Conservation (phyloP, 2,888 invertebrate genomes). For the Drosophila eohydei region DNA sequence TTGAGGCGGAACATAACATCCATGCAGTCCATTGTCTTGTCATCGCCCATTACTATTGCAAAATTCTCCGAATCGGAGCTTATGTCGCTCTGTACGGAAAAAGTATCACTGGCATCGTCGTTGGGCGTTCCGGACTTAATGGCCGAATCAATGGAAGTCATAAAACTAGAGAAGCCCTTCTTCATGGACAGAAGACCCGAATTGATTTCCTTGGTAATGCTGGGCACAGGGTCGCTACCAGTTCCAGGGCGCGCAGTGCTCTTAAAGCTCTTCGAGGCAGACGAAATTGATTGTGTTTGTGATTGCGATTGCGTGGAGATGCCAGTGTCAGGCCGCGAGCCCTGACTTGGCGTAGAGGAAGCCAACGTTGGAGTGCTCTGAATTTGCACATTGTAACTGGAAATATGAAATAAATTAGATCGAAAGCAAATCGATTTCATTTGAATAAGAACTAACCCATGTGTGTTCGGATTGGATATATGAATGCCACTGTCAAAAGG, state of each 20-base stretch:
- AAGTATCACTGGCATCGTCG: slow-evolving; percentile 91
- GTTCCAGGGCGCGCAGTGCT: slow-evolving; percentile 71
- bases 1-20: slow-evolving; percentile 89
- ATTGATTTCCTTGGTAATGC: slow-evolving; percentile 86
- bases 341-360: slow-evolving; percentile 80
- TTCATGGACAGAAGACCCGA: slow-evolving; percentile 91
- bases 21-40: slow-evolving; percentile 88
- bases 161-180: slow-evolving; percentile 92
- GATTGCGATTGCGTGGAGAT: slow-evolving; percentile 77
- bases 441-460: slow-evolving; percentile 76
- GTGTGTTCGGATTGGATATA: slow-evolving; percentile 84
- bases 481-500: slow-evolving; percentile 80
- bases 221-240: slow-evolving; percentile 66
- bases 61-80: slow-evolving; percentile 95
- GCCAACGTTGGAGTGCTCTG: slow-evolving; percentile 82
- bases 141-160: slow-evolving; percentile 94
- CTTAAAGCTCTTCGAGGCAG: slow-evolving; percentile 84
- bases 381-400: slow-evolving; percentile 84
- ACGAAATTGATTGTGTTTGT: slow-evolving; percentile 78
- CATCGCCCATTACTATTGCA: slow-evolving; percentile 89
- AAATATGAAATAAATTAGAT: slow-evolving; percentile 1
- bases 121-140: slow-evolving; percentile 87
- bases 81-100: slow-evolving; percentile 92
- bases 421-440: background rate
- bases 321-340: slow-evolving; percentile 82